Conservation (phyloP, 2,113 vertebrate species). For the Onychostoma macrolepis region DNA sequence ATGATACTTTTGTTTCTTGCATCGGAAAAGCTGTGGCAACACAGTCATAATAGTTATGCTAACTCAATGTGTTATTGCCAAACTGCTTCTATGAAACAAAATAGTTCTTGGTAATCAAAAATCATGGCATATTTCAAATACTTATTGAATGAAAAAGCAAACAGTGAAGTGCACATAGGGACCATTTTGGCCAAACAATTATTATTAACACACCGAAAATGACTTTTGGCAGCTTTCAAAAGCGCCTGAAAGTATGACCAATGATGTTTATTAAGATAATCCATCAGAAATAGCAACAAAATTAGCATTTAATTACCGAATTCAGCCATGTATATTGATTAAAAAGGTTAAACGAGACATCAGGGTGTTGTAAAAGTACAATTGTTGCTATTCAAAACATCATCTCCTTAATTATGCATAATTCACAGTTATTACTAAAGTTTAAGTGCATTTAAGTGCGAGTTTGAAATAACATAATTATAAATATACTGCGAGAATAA, state of each 20-base stretch:
- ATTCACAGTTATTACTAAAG: neutral
- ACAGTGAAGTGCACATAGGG: neutral
- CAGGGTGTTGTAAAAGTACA: slow-evolving; percentile 34
- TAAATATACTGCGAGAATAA: neutral
- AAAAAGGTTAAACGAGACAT: slow-evolving; percentile 48
- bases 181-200: neutral
- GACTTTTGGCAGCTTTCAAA: neutral
- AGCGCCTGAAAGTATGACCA: neutral
- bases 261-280: neutral
- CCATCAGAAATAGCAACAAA: neutral
- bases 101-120: neutral
- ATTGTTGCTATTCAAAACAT: slow-evolving; percentile 16
- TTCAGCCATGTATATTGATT: slow-evolving; percentile 7
- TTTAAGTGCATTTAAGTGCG: no score
- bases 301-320: neutral
- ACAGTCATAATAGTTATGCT: slow-evolving; percentile 36
- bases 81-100: neutral
- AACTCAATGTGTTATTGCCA: slow-evolving; percentile 13
- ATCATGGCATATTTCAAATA: slow-evolving; percentile 22
- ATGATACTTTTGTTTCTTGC: neutral
- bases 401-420: no score
- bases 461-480: neutral
- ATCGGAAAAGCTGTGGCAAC: slow-evolving; percentile 8
- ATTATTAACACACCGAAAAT: neutral
- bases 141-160: slow-evolving; percentile 2